Evolutionary conservation across 2,113 vertebrate species (phyloP).

Genomic region (Zosterops hypoxanthus): DNA sequence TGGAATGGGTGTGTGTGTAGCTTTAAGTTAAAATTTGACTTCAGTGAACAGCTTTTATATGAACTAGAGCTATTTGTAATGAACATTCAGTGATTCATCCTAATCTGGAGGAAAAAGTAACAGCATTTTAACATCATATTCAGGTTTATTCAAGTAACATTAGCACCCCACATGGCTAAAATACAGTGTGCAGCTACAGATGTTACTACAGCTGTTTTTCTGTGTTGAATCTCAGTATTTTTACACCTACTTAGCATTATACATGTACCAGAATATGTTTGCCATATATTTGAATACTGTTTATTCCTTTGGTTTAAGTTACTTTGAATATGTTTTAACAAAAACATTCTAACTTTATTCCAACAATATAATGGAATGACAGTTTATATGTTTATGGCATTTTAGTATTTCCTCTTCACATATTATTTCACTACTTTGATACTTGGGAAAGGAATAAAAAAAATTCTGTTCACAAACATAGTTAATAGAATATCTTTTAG

Average conservation of each 20-base stretch:
- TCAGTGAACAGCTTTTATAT: neutral
- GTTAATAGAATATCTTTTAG: neutral
- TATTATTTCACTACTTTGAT: neutral
- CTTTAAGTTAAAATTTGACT: neutral
- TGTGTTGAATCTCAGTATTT: neutral
- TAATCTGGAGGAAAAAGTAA: neutral
- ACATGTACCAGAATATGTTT: neutral
- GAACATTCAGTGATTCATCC: neutral
- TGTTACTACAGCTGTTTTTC: neutral
- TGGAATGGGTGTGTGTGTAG: neutral
- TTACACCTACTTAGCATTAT: neutral
- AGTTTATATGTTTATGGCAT: neutral
- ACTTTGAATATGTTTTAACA: constrained; percentile 6
- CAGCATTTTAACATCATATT: neutral
- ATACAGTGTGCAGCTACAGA: neutral
- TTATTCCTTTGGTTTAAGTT: constrained; percentile 20
- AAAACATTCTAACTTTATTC: neutral
- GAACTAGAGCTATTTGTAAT: neutral
- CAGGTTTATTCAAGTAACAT: neutral
- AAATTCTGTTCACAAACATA: neutral
- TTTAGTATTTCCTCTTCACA: neutral
- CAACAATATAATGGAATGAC: neutral
- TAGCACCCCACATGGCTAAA: neutral
- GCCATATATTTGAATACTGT: neutral
- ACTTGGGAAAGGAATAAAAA: neutral